A percentile compares a stretch with the other conserved stretches of the same genome.
These are phyloP conservation scores for Takifugu bimaculatus DNA, from an alignment of 2,113 vertebrate genomes.

Conservation along the genomic window DNA sequence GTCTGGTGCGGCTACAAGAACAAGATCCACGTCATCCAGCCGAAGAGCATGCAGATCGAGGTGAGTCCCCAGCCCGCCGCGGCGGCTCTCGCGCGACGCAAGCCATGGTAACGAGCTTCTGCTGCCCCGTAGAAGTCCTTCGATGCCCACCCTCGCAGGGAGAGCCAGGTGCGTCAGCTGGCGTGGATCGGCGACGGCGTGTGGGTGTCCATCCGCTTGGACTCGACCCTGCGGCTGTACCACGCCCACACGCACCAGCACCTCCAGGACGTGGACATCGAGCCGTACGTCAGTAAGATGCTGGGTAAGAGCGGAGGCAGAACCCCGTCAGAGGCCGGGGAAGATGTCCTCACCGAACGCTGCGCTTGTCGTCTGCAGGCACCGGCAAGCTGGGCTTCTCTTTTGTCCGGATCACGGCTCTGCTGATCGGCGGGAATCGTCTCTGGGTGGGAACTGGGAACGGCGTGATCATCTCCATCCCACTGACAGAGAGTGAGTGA, in stretches of 20 bases:
- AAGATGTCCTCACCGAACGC: not conserved
- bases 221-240: constrained; percentile 92
- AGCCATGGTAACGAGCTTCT: not conserved
- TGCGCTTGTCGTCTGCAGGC: constrained; percentile 70
- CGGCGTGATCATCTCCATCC: constrained; percentile 97
- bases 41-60: constrained; percentile 99
- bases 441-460: constrained; percentile 98
- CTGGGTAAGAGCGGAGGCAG: constrained; percentile 76
- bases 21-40: constrained; percentile 98
- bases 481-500: constrained; percentile 91
- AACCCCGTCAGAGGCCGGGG: no score
- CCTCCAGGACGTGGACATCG: constrained; percentile 96
- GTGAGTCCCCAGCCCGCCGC: constrained; percentile 40
- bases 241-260: constrained; percentile 96
- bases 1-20: constrained; percentile 99
- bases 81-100: not conserved
- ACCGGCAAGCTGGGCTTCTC: constrained; percentile 98
- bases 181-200: constrained; percentile 97
- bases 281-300: constrained; percentile 99
- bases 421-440: constrained; percentile 94
- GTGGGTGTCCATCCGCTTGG: constrained; percentile 96
- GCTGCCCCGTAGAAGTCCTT: constrained; percentile 84
- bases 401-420: constrained; percentile 94
- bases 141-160: constrained; percentile 92
- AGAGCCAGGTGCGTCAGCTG: constrained; percentile 96